phyloP scores from a whole-genome alignment of 2,113 vertebrate genomes.

The Lontra canadensis region DNA sequence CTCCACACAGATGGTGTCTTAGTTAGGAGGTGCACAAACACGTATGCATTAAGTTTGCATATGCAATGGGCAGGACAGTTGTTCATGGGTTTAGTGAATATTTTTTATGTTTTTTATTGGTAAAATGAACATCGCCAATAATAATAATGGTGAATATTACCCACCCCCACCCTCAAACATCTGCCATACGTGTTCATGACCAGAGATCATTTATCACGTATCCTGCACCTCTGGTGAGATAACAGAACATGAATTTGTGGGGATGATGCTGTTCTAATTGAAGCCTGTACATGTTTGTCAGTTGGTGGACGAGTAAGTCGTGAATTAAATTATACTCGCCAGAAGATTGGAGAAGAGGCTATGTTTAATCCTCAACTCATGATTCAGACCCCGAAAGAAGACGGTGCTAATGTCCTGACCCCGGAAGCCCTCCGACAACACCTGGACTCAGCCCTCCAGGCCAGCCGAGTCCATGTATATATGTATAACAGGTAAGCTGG shows the following conservation, averaged over 20 bases:
- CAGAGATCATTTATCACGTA: not conserved
- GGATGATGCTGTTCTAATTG: conserved; percentile 69
- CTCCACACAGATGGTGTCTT: conserved; percentile 1
- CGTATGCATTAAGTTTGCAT: not conserved
- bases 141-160: not conserved
- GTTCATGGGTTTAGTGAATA: not conserved
- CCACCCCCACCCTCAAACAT: not conserved
- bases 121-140: not conserved
- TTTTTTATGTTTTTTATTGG: not conserved
- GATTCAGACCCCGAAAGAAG: conserved; percentile 98
- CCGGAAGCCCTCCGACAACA: conserved; percentile 95
- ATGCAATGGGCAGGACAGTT: not conserved
- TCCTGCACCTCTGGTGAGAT: not conserved
- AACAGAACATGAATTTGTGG: not conserved
- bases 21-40: conserved; percentile 53
- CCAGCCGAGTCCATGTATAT: conserved; percentile 97
- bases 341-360: conserved; percentile 99
- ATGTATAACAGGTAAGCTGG: conserved; percentile 95
- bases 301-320: conserved; percentile 98
- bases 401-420: conserved; percentile 94
- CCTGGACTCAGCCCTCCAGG: conserved; percentile 95
- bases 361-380: conserved; percentile 99
- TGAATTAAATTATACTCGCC: conserved; percentile 97
- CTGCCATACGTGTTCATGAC: no score
- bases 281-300: conserved; percentile 80